Conservation (phyloP, 2,888 invertebrate species). For the Ophion slaviceki region DNA sequence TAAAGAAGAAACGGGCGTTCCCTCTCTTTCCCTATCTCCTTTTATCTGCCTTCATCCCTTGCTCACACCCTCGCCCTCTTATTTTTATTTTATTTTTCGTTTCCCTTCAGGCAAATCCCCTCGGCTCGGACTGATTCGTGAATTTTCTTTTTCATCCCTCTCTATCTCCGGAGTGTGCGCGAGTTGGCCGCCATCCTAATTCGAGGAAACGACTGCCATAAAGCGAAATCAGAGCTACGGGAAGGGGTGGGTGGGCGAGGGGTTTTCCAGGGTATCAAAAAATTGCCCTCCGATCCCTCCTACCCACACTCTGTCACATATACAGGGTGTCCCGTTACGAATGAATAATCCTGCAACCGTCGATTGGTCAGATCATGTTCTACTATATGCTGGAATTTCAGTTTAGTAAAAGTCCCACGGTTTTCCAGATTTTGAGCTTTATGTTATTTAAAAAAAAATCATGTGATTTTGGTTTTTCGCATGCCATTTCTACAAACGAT, state of each 20-base stretch:
- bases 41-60: too few relatives aligned
- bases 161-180: slow-evolving; percentile 11
- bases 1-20: too few relatives aligned
- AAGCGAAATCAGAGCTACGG: slow-evolving; percentile 66
- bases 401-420: too few relatives aligned
- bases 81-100: slow-evolving; percentile 6
- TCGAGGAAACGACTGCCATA: slow-evolving; percentile 69
- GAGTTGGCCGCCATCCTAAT: slow-evolving; percentile 65
- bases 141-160: slow-evolving; percentile 59
- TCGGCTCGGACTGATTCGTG: slow-evolving; percentile 47
- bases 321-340: too few relatives aligned
- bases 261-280: slow-evolving; percentile 47
- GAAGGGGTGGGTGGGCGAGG: slow-evolving; percentile 25
- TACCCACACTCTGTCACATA: neutral
- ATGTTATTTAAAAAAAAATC: too few relatives aligned
- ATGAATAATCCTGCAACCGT: too few relatives aligned
- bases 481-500: too few relatives aligned
- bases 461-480: too few relatives aligned
- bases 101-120: slow-evolving; percentile 2
- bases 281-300: slow-evolving; percentile 32
- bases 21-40: too few relatives aligned
- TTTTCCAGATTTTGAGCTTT: too few relatives aligned
- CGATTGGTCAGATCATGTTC: too few relatives aligned
- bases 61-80: neutral
- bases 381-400: too few relatives aligned